Evolutionary conservation across 2,113 vertebrate genomes (phyloP), one percentile per base, ranked within the genome.

Genomic region (Sphyrna mokarran): DNA sequence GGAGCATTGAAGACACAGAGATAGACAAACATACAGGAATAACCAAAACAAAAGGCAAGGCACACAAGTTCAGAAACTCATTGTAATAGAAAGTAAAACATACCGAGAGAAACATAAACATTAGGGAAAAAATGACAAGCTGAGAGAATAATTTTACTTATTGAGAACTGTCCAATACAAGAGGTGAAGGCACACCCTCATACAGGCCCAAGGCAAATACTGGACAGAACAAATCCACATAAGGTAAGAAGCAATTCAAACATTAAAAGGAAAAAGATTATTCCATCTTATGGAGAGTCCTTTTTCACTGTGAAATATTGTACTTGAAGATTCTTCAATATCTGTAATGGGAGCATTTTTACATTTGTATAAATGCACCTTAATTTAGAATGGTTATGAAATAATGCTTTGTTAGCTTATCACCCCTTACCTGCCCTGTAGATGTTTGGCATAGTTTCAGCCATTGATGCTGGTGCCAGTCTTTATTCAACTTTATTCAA

Each of bases 241-340:
- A 91, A 91, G 61, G n/a, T 10, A 93, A 93, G 89, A 93, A 93
- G 61, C 13, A 93, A 93, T 37, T 37, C 89, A 66, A 29, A 93
- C 18, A 37, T 93, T 93, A 20, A 66, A 66, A 18, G 89, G 7
- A 66, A 18, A 93, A 93, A 66, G 5, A 93, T 68, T 63, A 61
- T 61, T 66, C 16, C 18, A 20, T 18, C 58, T 33, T n/a, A 16
- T 13, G 18, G 13, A n/a, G 61, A 37, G 20, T 22, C 89, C 89
- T 1, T 37, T 37, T 93, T 90, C 26, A 58, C 43, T 89, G 54
- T 61, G 29, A 54, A 61, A 33, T 33, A 33, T 11, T 40, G 5
- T 43, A 83, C 40, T 20, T 20, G 80, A 83, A 83, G 0, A 40
- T 0, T 89, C 23, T 89, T 89, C 48, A 54, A 58, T 89, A 2